phyloP scores from a whole-genome alignment of 2,888 invertebrate species.

The Platycheirus albimanus region DNA sequence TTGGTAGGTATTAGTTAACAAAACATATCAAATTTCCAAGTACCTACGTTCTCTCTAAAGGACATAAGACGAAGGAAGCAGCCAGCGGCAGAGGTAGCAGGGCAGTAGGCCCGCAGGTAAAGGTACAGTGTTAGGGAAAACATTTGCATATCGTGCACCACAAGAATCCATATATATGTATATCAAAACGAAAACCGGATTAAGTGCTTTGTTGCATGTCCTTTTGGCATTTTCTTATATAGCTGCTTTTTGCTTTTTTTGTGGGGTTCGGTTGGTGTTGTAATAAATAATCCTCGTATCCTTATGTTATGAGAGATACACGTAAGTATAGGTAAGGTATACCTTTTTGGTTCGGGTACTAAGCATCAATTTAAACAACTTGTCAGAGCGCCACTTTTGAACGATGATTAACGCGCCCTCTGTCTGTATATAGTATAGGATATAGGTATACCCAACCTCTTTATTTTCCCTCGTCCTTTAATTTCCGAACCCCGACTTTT shows the following conservation, averaged over 20 bases:
- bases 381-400: constrained; percentile 74
- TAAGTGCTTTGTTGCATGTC: constrained; percentile 76
- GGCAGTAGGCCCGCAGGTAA: neutral
- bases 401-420: constrained; percentile 64
- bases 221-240: constrained; percentile 61
- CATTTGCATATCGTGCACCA: constrained; percentile 76
- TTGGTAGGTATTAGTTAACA: too few relatives aligned
- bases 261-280: constrained; percentile 50
- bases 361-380: constrained; percentile 75
- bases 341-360: constrained; percentile 45
- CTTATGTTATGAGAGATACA: constrained; percentile 67
- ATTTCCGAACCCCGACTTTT: neutral
- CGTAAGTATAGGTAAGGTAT: neutral
- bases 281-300: constrained; percentile 70
- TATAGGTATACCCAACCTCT: too few relatives aligned
- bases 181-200: constrained; percentile 56
- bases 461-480: neutral
- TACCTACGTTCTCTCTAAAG: constrained; percentile 19
- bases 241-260: neutral
- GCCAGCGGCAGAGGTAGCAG: constrained; percentile 8
- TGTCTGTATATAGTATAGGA: too few relatives aligned
- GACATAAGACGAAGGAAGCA: constrained; percentile 3
- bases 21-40: constrained; percentile 64
- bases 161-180: constrained; percentile 28
- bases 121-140: constrained; percentile 58